These are phyloP conservation scores for Solea senegalensis DNA, from an alignment of 2,113 vertebrate genomes.

Conservation along the genomic window DNA sequence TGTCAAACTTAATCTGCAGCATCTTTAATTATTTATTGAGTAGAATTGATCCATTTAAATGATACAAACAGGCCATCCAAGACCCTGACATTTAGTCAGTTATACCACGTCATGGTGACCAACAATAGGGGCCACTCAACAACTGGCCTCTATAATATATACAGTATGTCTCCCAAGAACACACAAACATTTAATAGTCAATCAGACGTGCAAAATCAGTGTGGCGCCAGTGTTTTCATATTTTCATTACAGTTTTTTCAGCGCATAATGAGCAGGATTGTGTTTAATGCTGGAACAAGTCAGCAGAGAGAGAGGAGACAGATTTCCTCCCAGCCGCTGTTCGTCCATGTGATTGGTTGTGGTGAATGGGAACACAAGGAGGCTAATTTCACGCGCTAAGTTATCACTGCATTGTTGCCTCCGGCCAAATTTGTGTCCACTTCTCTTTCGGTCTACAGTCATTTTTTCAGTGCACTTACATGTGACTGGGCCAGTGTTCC, in stretches of 20 bases:
- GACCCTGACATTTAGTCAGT: neutral
- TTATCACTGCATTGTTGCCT: conserved; percentile 78
- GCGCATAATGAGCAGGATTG: conserved; percentile 75
- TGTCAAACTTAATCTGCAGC: neutral
- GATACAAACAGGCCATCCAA: neutral
- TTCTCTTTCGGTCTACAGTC: conserved; percentile 27
- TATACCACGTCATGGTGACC: neutral
- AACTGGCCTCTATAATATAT: conserved; percentile 13
- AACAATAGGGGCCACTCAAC: conserved; percentile 15
- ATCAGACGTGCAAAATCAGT: conserved; percentile 73
- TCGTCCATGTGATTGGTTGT: conserved; percentile 76
- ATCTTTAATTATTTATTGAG: neutral
- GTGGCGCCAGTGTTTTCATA: conserved; percentile 72
- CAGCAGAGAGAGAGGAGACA: conserved; percentile 28
- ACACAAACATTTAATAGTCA: conserved; percentile 51
- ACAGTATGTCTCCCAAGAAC: conserved; percentile 28
- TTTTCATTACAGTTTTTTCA: conserved; percentile 58
- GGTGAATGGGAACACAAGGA: conserved; percentile 69
- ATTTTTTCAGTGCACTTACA: conserved; percentile 15
- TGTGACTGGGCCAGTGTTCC: neutral
- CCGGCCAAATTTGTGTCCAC: conserved; percentile 68
- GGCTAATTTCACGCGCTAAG: conserved; percentile 75
- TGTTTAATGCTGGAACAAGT: conserved; percentile 58
- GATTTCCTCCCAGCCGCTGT: conserved; percentile 50
- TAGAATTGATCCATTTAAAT: neutral